A percentile compares a stretch with the other conserved stretches of the same genome.
These are phyloP conservation scores for Frankliniella intonsa DNA, from an alignment of 2,888 invertebrate species.

Conservation along the genomic window DNA sequence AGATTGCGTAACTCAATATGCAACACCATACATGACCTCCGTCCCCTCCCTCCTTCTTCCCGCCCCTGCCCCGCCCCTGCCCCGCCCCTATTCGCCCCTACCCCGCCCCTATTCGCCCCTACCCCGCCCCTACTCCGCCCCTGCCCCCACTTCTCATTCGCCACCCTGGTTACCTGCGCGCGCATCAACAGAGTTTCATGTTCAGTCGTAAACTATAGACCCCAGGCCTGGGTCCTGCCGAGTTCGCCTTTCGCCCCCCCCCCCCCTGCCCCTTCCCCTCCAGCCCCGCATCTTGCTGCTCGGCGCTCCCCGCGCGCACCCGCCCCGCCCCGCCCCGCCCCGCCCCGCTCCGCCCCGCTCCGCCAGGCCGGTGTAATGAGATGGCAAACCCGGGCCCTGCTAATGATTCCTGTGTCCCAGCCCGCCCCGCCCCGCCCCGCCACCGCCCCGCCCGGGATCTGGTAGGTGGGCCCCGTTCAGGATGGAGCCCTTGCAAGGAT, in stretches of 20 bases:
- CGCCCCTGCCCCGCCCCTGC: not conserved
- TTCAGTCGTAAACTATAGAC: conserved; percentile 26
- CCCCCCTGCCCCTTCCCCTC: not conserved
- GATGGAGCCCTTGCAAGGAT: not conserved
- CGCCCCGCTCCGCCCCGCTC: not conserved
- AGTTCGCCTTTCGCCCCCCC: not conserved
- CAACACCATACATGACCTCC: conserved; percentile 24
- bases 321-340: not conserved
- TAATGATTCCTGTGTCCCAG: not conserved
- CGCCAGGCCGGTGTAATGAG: not conserved
- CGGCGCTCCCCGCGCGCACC: not conserved
- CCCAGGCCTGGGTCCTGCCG: not conserved
- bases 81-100: not conserved
- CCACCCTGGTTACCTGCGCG: not conserved
- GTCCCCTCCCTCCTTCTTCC: not conserved
- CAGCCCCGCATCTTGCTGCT: not conserved
- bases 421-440: not conserved
- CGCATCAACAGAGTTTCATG: conserved; percentile 16
- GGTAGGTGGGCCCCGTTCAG: not conserved
- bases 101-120: not conserved
- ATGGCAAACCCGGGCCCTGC: conserved; percentile 8
- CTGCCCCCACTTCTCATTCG: not conserved
- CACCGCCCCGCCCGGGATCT: not conserved
- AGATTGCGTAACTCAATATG: conserved; percentile 26
- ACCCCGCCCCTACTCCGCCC: not conserved